These are phyloP conservation scores for Drosophila mulleri DNA, from an alignment of 2,888 invertebrate species.

Conservation along the genomic window DNA sequence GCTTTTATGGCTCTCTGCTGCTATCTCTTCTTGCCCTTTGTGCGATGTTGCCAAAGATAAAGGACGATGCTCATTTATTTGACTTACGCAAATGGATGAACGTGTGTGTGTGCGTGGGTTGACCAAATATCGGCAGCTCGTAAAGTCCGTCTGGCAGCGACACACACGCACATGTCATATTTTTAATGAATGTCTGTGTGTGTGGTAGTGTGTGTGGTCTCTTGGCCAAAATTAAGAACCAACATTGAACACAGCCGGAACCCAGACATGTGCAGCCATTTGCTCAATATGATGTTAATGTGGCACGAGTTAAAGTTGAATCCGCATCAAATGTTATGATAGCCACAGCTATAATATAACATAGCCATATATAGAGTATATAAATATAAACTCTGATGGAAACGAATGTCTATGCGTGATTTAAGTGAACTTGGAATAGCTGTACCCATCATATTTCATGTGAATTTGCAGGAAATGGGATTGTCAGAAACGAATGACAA, in stretches of 20 bases:
- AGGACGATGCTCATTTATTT: conserved; percentile 74
- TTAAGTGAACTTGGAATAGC: conserved; percentile 3
- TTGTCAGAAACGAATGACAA: neutral
- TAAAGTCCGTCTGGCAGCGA: conserved; percentile 45
- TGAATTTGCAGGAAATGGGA: neutral
- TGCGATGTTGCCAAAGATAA: conserved; percentile 53
- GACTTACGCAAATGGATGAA: conserved; percentile 71
- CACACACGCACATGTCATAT: conserved; percentile 43
- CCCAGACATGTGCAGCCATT: conserved; percentile 12
- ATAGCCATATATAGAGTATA: neutral
- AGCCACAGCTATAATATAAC: conserved; percentile 17
- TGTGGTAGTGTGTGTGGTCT: conserved; percentile 26
- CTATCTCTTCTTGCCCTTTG: neutral
- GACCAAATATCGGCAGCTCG: conserved; percentile 70
- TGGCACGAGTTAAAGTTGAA: conserved; percentile 19
- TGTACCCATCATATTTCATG: neutral
- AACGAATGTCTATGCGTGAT: conserved; percentile 9
- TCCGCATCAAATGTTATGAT: conserved; percentile 18
- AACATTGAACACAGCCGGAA: conserved; percentile 21
- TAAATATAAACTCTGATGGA: conserved; percentile 3
- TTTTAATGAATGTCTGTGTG: conserved; percentile 55
- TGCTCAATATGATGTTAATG: conserved; percentile 36
- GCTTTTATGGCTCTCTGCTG: conserved; percentile 47
- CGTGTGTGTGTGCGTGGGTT: conserved; percentile 32
- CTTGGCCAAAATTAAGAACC: conserved; percentile 38